Percentiles rank a stretch among this genome's conserved stretches.
These are phyloP conservation scores for Dermatemys mawii DNA, from an alignment of 2,113 vertebrate genomes.

Conservation along the genomic window DNA sequence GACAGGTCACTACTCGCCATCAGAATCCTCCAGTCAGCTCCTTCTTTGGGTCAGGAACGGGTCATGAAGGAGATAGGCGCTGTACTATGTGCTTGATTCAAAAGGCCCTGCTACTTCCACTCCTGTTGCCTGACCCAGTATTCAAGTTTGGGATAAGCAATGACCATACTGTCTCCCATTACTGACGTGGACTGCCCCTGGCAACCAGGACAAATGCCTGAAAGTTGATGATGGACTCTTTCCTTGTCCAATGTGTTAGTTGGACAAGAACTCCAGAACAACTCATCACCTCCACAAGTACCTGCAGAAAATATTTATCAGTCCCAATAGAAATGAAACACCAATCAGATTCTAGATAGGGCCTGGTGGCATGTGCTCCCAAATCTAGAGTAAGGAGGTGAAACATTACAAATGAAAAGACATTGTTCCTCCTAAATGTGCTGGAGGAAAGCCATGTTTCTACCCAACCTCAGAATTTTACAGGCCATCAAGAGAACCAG, in stretches of 20 bases:
- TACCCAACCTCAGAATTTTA: neutral
- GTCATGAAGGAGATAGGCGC: neutral
- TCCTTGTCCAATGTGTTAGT: neutral
- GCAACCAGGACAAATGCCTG: neutral
- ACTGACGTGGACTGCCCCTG: neutral
- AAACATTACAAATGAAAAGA: neutral
- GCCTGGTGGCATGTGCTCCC: neutral
- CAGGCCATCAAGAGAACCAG: neutral
- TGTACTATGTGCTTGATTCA: neutral
- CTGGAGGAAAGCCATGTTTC: neutral
- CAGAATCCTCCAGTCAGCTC: neutral
- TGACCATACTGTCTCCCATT: neutral
- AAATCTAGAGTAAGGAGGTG: neutral
- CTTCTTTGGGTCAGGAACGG: fast-evolving
- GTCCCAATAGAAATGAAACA: neutral
- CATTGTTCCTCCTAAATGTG: neutral
- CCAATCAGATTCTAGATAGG: neutral
- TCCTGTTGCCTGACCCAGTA: neutral
- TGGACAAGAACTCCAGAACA: neutral
- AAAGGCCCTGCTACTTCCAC: neutral
- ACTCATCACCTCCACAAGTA: neutral
- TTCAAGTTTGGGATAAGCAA: neutral
- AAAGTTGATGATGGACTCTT: neutral
- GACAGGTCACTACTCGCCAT: neutral
- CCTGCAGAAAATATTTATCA: neutral